phyloP scores from a whole-genome alignment of 2,113 vertebrate genomes.

The Aythya baeri region DNA sequence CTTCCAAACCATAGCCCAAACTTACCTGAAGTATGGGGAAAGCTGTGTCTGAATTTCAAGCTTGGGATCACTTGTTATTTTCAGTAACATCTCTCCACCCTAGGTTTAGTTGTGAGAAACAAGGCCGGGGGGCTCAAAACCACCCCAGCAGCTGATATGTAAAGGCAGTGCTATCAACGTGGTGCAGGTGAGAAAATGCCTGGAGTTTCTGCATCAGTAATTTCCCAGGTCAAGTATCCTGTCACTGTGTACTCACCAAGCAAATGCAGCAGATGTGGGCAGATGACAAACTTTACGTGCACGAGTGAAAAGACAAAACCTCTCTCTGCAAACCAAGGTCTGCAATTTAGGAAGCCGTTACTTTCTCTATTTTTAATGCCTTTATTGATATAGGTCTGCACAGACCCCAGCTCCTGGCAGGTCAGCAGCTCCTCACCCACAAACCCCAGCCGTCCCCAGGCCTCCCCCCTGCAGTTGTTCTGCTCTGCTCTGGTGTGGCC shows the following conservation, averaged over 20 bases:
- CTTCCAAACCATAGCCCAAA: background rate
- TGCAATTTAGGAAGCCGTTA: background rate
- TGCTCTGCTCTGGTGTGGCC: background rate
- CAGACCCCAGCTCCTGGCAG: background rate
- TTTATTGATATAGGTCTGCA: background rate
- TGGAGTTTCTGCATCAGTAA: fast-evolving
- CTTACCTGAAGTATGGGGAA: background rate
- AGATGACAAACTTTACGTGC: background rate
- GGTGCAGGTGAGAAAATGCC: background rate
- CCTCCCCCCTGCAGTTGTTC: background rate
- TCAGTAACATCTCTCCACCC: background rate
- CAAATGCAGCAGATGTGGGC: background rate
- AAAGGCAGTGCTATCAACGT: background rate
- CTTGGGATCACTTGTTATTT: background rate
- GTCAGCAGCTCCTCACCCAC: background rate
- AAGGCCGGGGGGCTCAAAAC: fast-evolving
- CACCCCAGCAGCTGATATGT: fast-evolving
- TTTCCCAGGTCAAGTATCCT: background rate
- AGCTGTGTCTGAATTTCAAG: background rate
- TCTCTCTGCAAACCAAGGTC: background rate
- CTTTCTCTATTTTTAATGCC: background rate
- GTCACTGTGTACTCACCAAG: background rate
- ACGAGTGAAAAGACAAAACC: background rate
- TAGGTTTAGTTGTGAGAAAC: background rate
- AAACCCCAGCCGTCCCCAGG: background rate